Evolutionary conservation across 2,888 invertebrate genomes (phyloP).

Genomic region (Cotesia congregata): DNA sequence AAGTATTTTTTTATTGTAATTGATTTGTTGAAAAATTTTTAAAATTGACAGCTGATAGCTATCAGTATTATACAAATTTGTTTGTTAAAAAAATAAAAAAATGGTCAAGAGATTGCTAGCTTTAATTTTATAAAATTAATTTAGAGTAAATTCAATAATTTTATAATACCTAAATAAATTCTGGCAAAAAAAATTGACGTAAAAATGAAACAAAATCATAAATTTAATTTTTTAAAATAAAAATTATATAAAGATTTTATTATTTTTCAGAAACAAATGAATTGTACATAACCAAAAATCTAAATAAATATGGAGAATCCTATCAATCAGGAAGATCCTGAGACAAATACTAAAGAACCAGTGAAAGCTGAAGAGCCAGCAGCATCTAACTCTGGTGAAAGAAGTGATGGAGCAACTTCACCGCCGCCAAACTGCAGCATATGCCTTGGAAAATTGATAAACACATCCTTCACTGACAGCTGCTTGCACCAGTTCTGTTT

Average conservation of each 20-base stretch:
- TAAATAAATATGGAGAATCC: conserved; percentile 52
- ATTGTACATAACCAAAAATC: background rate
- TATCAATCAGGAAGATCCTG: conserved; percentile 48
- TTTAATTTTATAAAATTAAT: no score
- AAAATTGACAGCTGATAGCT: no score
- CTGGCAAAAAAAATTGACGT: no score
- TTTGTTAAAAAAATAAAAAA: no score
- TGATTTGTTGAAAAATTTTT: no score
- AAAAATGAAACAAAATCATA: no score
- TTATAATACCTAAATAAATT: no score
- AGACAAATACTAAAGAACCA: conserved; percentile 53
- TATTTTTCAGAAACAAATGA: conserved; percentile 3
- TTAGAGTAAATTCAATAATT: no score
- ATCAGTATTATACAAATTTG: no score
- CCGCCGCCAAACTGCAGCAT: conserved; percentile 94
- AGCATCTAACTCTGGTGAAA: conserved; percentile 71
- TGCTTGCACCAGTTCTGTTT: conserved; percentile 97
- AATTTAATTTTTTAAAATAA: background rate
- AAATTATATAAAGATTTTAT: no score
- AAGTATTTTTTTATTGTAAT: no score
- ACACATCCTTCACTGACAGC: conserved; percentile 92
- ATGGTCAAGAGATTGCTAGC: no score
- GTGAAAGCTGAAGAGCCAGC: conserved; percentile 62
- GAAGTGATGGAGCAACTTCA: conserved; percentile 73
- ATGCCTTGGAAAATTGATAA: conserved; percentile 87